phyloP scores from a whole-genome alignment of 2,888 invertebrate species.

The Macropis europaea region DNA sequence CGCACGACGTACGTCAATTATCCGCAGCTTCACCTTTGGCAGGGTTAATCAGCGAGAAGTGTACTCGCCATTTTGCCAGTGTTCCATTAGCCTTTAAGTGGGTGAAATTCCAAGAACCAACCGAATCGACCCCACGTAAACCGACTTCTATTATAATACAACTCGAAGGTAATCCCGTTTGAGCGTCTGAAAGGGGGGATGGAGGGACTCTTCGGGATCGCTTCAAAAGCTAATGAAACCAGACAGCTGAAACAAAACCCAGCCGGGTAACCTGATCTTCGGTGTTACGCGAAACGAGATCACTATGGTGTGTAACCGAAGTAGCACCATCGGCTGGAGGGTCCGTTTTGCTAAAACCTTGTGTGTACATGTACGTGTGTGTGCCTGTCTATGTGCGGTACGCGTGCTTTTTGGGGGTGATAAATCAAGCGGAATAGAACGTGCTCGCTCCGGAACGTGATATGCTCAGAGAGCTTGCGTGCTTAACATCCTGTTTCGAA shows the following conservation, averaged over 20 bases:
- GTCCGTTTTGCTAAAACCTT: conserved; percentile 9
- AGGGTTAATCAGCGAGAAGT: neutral
- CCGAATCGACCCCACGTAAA: conserved; percentile 10
- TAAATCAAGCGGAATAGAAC: conserved; percentile 61
- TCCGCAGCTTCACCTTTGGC: no score
- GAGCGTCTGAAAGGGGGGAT: conserved; percentile 1
- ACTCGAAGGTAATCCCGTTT: conserved; percentile 29
- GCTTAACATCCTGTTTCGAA: no score
- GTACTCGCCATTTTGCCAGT: neutral
- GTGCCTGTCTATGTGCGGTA: conserved; percentile 39
- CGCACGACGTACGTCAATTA: no score
- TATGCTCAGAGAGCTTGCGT: conserved; percentile 59
- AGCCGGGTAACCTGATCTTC: conserved; percentile 25
- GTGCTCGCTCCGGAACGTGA: conserved; percentile 51
- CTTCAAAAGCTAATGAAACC: conserved; percentile 31
- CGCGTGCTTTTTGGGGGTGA: conserved; percentile 57
- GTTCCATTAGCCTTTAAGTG: conserved; percentile 26
- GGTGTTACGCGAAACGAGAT: neutral
- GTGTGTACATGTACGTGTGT: no score
- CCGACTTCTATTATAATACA: conserved; percentile 35
- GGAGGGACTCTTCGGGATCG: conserved; percentile 2
- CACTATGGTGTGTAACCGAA: neutral
- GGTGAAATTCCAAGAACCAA: conserved; percentile 19
- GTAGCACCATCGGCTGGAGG: neutral
- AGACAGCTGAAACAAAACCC: conserved; percentile 38